Base-by-base conservation (phyloP, 2,888 invertebrate species). In the Cerastis leucographa region DNA sequence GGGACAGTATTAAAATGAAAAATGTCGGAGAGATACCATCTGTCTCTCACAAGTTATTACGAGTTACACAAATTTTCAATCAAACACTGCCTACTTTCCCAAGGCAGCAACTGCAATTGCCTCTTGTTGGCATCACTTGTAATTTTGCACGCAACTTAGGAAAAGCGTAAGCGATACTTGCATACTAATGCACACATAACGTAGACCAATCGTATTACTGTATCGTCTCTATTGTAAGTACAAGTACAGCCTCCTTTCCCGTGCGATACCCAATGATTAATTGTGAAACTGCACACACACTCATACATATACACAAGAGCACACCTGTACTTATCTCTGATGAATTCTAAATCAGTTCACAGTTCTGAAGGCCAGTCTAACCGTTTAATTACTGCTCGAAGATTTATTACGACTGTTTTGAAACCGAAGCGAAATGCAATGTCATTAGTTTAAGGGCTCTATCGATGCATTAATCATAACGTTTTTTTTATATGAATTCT, bases 381-480 rank as follows among this genome's bases (percentile, higher is more conserved):
- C 74, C 69, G 78, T 83, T 88, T 88, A 89, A 88, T 88, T 88
- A 85, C 71, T 78, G 70, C 71, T 75, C 76, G 84, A 91, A 93
- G 94, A 94, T 94, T 94, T 93, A 94, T 94, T 91, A 92, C 86
- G 83, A 79, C 79, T 85, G 90, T 93, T 92, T 91, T 91, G 91
- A 92, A 94, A 93, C 88, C 89, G 87, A 92, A 92, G 90, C 87
- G 88, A 90, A 91, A 92, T 90, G 87, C 92, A 88, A 91, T 91
- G 91, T 94, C 93, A 95, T 95, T 94, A 94, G 88, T 94, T 84
- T 89, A 92, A 92, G 91, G 92, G 92, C 90, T 90, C 88, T 87
- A 89, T 85, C 82, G 85, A 71, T 77, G 78, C 91, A 94, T 95
- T 93, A 93, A 94, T 95, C 94, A 94, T 90, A 83, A 78, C 79